These are phyloP conservation scores for Lycophotia porphyrea DNA, from an alignment of 2,888 invertebrate species.

Conservation along the genomic window DNA sequence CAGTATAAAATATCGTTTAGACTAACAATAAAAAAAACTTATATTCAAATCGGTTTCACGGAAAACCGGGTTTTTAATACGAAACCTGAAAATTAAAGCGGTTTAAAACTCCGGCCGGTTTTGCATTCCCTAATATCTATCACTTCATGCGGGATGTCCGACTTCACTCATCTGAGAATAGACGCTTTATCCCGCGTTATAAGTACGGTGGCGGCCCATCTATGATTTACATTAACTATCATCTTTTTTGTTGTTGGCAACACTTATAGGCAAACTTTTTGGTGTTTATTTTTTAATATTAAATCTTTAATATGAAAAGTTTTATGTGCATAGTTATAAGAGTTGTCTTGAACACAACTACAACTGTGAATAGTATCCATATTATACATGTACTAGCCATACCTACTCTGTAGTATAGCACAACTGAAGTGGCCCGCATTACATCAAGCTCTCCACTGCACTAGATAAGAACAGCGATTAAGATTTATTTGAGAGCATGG, in stretches of 20 bases:
- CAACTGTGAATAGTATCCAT: neutral
- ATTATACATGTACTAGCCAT: neutral
- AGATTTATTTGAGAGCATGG: neutral
- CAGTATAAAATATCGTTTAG: too few species aligned
- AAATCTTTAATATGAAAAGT: too few species aligned
- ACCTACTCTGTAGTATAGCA: neutral
- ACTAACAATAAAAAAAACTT: too few species aligned
- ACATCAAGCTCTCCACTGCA: conserved; percentile 2
- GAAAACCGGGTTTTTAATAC: too few species aligned
- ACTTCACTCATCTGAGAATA: neutral
- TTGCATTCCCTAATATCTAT: too few species aligned
- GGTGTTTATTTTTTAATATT: too few species aligned
- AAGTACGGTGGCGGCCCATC: neutral
- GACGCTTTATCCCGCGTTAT: neutral
- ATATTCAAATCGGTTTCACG: too few species aligned
- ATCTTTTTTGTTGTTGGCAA: neutral
- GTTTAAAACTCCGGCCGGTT: too few species aligned
- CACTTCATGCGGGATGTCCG: neutral
- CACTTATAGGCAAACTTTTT: neutral
- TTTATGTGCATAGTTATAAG: too few species aligned
- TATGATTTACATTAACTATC: too few species aligned
- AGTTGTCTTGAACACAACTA: neutral
- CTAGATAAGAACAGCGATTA: conserved; percentile 8
- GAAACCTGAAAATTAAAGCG: too few species aligned
- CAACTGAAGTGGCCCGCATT: conserved; percentile 4